Base-by-base conservation (phyloP, 2,113 vertebrate species). In the Morone chrysops region DNA sequence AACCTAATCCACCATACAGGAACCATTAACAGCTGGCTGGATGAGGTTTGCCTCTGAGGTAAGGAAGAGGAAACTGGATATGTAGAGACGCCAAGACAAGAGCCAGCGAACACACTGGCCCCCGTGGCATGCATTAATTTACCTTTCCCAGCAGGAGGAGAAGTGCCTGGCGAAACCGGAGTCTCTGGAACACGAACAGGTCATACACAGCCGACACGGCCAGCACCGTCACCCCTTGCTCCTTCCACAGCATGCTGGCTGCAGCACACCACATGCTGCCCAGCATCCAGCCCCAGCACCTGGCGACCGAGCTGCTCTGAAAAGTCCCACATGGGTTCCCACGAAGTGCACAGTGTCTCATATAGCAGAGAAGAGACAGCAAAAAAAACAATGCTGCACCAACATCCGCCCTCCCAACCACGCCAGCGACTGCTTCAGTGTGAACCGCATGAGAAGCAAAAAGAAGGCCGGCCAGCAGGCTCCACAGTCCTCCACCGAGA, bases 171-270 rank as follows among this genome's bases (percentile, higher is more conserved):
- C 87, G 95, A 85, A 98, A 93, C 75, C 95, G 96, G 88, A 99
- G 95, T 17, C 93, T 95, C 89, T 97, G 97, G 91, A 98, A 97
- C 73, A 99, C 94, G 80, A 98, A 98, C 83, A 98, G 87, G 68
- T 99, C 98, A 0, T 99, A 99, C 70, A 96, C 92, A 0, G 97
- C 97, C 0, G 96, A 97, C 85, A 99, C 94, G 0, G 97, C 97
- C 36, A 99, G 94, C 77, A 97, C 98, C 10, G 97, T 99, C 87
- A 99, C 96, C 84, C 98, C 98, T 90, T 99, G 98, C 85, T 99
- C 98, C 93, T 99, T 99, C 98, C 98, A 99, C 77, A 99, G 90
- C 97, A 99, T 99, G 82, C 97, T 98, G 92, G 96, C 97, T 0
- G 96, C 96, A 0, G 98, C 97, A 0, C 96, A 97, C 63, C 96